A percentile compares a stretch with the other conserved stretches of the same genome.
These are phyloP conservation scores for Acrossocheilus fasciatus DNA, from an alignment of 2,797 vertebrate species.

Conservation along the genomic window DNA sequence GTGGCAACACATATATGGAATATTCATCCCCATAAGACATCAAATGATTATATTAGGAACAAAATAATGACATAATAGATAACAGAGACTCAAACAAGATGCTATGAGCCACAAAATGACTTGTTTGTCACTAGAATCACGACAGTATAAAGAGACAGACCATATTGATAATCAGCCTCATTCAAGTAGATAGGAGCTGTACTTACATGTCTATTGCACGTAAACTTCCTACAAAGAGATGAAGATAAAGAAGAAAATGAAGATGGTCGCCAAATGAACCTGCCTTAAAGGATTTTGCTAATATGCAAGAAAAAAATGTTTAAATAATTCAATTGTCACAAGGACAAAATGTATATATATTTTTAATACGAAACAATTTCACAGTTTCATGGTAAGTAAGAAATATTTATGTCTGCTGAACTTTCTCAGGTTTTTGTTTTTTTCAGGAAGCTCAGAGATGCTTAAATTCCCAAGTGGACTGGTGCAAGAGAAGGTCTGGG, in stretches of 20 bases:
- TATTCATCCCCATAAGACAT: neutral
- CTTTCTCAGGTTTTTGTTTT: neutral
- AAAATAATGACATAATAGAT: neutral
- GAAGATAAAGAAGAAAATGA: no score
- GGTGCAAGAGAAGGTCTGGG: neutral
- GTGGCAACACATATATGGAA: neutral
- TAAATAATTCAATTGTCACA: neutral
- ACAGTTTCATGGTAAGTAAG: neutral
- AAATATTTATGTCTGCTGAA: neutral
- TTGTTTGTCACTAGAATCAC: neutral
- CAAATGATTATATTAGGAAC: neutral
- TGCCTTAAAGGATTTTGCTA: neutral
- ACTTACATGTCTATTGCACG: slow-evolving; percentile 10
- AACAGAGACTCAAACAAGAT: neutral
- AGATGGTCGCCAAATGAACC: neutral
- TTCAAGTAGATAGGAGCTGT: neutral
- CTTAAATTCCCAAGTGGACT: neutral
- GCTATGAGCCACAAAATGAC: neutral
- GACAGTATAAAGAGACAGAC: neutral
- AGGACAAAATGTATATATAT: neutral
- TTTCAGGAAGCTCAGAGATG: neutral
- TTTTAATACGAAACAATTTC: neutral
- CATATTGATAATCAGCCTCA: neutral
- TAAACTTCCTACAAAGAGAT: neutral
- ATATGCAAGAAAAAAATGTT: neutral